Percentiles rank a stretch among this genome's conserved stretches.
Conservation (phyloP, 2,888 invertebrate genomes). For the Lepas anatifera region DNA sequence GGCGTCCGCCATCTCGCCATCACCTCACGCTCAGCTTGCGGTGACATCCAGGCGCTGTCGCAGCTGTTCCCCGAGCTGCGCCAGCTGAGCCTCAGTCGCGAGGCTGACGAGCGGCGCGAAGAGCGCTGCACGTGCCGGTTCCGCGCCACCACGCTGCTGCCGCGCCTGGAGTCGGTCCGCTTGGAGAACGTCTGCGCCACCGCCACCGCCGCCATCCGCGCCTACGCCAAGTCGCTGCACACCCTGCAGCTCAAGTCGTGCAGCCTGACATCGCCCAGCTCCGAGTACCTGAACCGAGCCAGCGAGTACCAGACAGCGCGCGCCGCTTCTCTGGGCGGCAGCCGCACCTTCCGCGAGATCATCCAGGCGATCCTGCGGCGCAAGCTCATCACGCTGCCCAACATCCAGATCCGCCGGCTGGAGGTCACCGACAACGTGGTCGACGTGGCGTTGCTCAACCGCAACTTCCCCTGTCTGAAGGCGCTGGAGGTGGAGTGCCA, state of each 20-base stretch:
- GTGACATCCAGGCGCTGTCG: neutral
- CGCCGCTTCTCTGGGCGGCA: constrained; percentile 71
- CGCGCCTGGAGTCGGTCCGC: constrained; percentile 35
- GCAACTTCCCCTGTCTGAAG: constrained; percentile 11
- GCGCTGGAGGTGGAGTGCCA: neutral
- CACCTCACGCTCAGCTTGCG: neutral
- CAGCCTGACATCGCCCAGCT: constrained; percentile 63
- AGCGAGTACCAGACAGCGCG: constrained; percentile 78
- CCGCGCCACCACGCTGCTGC: constrained; percentile 7
- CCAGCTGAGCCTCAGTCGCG: neutral
- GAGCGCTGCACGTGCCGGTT: constrained; percentile 10
- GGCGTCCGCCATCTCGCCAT: neutral
- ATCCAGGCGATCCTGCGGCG: constrained; percentile 14
- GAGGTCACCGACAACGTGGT: constrained; percentile 11
- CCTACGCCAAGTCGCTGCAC: constrained; percentile 9
- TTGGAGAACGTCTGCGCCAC: constrained; percentile 76
- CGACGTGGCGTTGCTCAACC: neutral
- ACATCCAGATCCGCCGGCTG: constrained; percentile 11
- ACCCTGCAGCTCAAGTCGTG: neutral
- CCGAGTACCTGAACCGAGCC: constrained; percentile 49
- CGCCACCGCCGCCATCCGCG: constrained; percentile 58
- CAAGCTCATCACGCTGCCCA: constrained; percentile 7
- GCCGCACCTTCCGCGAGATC: constrained; percentile 33
- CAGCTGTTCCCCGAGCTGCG: constrained; percentile 10
- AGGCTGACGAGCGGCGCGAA: constrained; percentile 4